These are phyloP conservation scores for Drosophila sp. DNA, from an alignment of 1,140 invertebrate species.

Conservation along the genomic window DNA sequence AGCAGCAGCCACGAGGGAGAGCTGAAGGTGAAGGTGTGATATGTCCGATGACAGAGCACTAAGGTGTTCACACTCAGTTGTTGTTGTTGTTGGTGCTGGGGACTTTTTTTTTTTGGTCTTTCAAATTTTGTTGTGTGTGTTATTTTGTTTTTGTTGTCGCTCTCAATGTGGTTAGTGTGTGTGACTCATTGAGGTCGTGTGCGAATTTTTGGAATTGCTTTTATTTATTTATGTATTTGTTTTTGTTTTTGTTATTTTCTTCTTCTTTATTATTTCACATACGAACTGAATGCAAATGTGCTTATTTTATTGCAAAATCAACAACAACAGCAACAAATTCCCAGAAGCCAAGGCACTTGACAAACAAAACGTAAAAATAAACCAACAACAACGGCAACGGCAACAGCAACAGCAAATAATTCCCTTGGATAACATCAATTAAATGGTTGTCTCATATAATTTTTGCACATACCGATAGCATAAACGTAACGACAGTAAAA, in stretches of 20 bases:
- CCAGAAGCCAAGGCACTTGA: slow-evolving; percentile 52
- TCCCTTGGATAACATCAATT: slow-evolving; percentile 29
- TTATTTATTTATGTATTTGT: slow-evolving; percentile 79
- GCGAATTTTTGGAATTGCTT: slow-evolving; percentile 80
- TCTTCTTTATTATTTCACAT: slow-evolving; percentile 34
- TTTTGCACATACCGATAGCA: slow-evolving; percentile 27
- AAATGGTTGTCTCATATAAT: slow-evolving; percentile 14
- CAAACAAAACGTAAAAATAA: slow-evolving; percentile 23
- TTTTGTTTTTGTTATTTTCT: slow-evolving; percentile 42
- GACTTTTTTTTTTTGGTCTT: slow-evolving; percentile 7
- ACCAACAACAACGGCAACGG: no score
- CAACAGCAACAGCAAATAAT: background rate
- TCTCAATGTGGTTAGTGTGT: background rate
- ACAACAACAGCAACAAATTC: slow-evolving; percentile 49
- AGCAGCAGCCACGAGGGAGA: slow-evolving; percentile 7
- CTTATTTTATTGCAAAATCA: slow-evolving; percentile 68
- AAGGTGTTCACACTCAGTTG: slow-evolving; percentile 37
- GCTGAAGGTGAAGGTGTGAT: slow-evolving; percentile 20
- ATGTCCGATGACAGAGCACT: slow-evolving; percentile 22
- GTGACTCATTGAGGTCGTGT: slow-evolving; percentile 78
- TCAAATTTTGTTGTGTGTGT: slow-evolving; percentile 14
- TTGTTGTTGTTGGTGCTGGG: background rate
- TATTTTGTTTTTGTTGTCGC: background rate
- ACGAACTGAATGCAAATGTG: slow-evolving; percentile 70
- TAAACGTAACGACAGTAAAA: background rate